phyloP scores from a whole-genome alignment of 2,113 vertebrate species.

The Varanus salvator region DNA sequence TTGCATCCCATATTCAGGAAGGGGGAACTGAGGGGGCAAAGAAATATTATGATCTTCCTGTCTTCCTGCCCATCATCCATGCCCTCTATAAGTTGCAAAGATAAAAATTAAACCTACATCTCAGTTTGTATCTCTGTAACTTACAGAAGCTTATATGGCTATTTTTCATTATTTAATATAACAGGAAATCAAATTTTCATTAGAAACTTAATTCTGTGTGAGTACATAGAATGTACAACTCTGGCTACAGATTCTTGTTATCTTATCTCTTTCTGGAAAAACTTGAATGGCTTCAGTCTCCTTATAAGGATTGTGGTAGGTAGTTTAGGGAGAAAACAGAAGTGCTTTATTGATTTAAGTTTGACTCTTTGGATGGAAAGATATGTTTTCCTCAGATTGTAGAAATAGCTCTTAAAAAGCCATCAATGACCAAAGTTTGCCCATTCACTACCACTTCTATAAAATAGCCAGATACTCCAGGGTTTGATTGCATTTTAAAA shows the following conservation, averaged over 20 bases:
- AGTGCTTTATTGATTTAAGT: not conserved
- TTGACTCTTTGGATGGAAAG: not conserved
- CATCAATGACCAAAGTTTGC: too few relatives aligned
- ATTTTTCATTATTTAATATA: not conserved
- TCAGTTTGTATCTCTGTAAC: not conserved
- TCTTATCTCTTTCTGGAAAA: not conserved
- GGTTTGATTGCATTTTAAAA: not conserved
- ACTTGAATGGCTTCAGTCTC: not conserved
- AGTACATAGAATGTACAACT: not conserved
- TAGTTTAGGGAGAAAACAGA: constrained; percentile 1
- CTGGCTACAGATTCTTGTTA: not conserved
- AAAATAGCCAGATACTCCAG: not conserved
- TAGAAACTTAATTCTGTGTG: too few relatives aligned
- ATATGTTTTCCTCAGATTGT: not conserved
- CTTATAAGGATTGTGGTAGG: not conserved
- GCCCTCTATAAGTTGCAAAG: not conserved
- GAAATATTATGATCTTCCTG: not conserved
- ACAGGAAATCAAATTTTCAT: not conserved
- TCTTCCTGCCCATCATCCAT: not conserved
- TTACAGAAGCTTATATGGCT: not conserved
- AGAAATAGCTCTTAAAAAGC: not conserved
- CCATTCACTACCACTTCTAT: not conserved
- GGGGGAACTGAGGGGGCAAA: not conserved
- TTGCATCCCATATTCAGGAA: not conserved
- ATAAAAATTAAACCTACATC: too few relatives aligned